Evolutionary conservation across 2,888 invertebrate species (phyloP), one percentile per base, ranked within the genome.

Genomic region (Byasa hedistus): DNA sequence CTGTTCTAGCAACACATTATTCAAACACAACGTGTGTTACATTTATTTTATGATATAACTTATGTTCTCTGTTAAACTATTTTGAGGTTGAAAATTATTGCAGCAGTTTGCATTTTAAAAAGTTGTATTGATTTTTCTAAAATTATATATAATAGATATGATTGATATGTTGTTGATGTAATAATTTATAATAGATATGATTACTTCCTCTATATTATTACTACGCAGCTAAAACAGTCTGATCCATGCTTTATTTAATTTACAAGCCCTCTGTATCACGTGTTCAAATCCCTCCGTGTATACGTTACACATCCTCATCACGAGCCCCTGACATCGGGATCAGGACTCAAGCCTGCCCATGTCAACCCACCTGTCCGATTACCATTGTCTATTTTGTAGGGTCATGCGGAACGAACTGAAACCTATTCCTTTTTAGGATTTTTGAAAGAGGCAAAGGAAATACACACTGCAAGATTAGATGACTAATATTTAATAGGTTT

Each of bases 361-460:
- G 85, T 87, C 89, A 83, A 78, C 83, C 83, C 87, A 86, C 84
- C 91, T 91, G 91, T 90, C 91, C 86, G 90, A 89, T 87, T 89
- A 89, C 82, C 85, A 90, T 91, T 89, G 89, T 84, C 85, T 85
- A 79, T 83, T 85, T 83, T 84, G 82, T 86, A 79, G 83, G 81
- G 83, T 81, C 79, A 81, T 83, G 76, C 76, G 80, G 79, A 77
- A 81, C 81, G 86, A 87, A 89, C 87, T 86, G 85, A 89, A 89
- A 88, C 87, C 88, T 83, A 85, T 88, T 89, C 87, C 87, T 87
- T 87, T 87, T 86, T 87, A 85, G 86, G 83, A 39, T 39, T 68
- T 78, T 85, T 89, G 84, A 85, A 82, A 85, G 80, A 82, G 80
- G 84, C 84, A 86, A 85, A 85, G 84, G 85, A 85, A 76, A 75